Evolutionary conservation across 1,140 invertebrate species (phyloP).

Genomic region (Trichonephila clavata): DNA sequence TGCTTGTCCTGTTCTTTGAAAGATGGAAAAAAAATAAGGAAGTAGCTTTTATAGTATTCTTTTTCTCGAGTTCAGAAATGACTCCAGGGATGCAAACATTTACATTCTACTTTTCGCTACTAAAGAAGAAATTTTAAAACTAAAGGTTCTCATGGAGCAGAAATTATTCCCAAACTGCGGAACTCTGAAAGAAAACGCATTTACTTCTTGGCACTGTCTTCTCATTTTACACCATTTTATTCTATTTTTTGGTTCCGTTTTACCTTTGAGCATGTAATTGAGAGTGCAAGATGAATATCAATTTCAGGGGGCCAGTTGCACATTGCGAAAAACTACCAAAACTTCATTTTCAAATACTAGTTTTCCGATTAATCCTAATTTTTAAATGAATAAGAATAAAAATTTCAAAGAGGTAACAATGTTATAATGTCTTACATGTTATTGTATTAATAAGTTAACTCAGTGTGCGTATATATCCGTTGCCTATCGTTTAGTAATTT

Average conservation of each 20-base stretch:
- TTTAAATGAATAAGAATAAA: no score
- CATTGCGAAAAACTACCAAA: background rate
- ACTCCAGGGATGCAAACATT: background rate
- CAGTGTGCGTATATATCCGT: no score
- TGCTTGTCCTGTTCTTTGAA: background rate
- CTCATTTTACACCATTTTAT: background rate
- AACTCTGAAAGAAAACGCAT: background rate
- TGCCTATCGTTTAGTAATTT: no score
- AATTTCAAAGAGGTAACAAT: no score
- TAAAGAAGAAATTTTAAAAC: background rate
- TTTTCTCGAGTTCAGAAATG: background rate
- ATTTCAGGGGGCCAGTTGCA: background rate
- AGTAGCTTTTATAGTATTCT: background rate
- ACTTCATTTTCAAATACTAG: background rate
- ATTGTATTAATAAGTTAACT: no score
- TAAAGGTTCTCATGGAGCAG: background rate
- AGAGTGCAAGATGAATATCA: background rate
- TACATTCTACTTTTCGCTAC: background rate
- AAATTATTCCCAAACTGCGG: background rate
- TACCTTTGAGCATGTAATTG: background rate
- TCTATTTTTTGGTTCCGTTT: background rate
- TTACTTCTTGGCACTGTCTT: background rate
- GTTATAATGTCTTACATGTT: no score
- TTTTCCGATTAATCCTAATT: no score
- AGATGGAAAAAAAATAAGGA: background rate